These are phyloP conservation scores for Magallana gigas DNA, from an alignment of 1,140 invertebrate genomes.

Conservation along the genomic window DNA sequence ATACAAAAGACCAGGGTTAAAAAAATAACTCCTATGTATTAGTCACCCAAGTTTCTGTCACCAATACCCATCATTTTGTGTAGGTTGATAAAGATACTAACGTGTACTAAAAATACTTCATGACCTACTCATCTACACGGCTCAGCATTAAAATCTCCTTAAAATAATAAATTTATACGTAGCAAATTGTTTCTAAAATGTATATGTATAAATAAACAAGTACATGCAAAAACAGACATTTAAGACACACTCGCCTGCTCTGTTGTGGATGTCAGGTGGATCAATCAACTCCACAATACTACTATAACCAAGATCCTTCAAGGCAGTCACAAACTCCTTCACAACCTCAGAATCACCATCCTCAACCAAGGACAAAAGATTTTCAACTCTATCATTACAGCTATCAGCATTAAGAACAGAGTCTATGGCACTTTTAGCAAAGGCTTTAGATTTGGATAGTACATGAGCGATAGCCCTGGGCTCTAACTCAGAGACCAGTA, in stretches of 20 bases:
- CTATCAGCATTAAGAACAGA: neutral
- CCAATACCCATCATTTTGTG: too few relatives aligned
- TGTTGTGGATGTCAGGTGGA: neutral
- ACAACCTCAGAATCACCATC: neutral
- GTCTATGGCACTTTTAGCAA: neutral
- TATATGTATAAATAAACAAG: too few relatives aligned
- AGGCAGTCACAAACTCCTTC: neutral
- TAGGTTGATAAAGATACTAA: too few relatives aligned
- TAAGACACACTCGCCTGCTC: neutral
- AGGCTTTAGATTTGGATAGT: neutral
- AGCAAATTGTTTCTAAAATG: too few relatives aligned
- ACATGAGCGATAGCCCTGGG: neutral
- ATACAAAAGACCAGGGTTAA: too few relatives aligned
- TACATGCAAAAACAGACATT: neutral
- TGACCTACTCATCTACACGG: too few relatives aligned
- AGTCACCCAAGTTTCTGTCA: too few relatives aligned
- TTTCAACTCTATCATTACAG: neutral
- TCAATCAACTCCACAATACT: slow-evolving; percentile 1
- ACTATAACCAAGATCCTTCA: neutral
- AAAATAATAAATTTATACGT: too few relatives aligned
- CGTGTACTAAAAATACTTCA: too few relatives aligned
- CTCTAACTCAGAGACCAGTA: neutral
- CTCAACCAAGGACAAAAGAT: slow-evolving; percentile 4
- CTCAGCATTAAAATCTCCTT: too few relatives aligned
- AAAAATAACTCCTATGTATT: too few relatives aligned